Evolutionary conservation across 2,888 invertebrate genomes (phyloP).

Genomic region (Agrotis exclamationis): DNA sequence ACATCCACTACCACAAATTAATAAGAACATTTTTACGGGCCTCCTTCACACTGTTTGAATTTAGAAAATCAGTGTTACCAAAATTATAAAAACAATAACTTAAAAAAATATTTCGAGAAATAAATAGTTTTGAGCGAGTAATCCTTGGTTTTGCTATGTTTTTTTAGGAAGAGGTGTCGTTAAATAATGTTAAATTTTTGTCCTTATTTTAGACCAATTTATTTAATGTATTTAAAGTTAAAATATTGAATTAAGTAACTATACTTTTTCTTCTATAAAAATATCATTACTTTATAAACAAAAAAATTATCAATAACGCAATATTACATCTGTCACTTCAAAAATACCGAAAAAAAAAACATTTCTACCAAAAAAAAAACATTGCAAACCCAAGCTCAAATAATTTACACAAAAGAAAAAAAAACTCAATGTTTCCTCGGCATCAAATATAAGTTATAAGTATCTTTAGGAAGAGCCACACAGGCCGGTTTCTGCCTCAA

Average conservation of each 20-base stretch:
- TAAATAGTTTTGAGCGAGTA: constrained; percentile 64
- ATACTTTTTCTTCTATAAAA: neutral
- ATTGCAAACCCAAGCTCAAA: constrained; percentile 35
- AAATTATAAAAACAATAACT: constrained; percentile 49
- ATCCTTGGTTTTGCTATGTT: constrained; percentile 38
- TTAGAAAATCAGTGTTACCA: constrained; percentile 40
- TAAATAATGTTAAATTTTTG: too few relatives aligned
- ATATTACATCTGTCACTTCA: neutral
- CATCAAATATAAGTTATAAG: constrained; percentile 92
- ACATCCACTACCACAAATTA: constrained; percentile 32
- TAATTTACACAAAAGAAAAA: constrained; percentile 39
- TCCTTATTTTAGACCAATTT: too few relatives aligned
- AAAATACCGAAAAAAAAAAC: neutral
- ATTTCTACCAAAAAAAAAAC: constrained; percentile 37
- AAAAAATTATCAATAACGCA: neutral
- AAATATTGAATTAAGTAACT: too few relatives aligned
- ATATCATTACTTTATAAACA: too few relatives aligned
- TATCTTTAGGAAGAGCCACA: constrained; percentile 94
- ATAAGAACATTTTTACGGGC: constrained; percentile 9
- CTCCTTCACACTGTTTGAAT: constrained; percentile 31
- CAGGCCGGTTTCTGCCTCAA: constrained; percentile 93
- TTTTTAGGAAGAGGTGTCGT: neutral
- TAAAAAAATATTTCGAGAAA: constrained; percentile 58
- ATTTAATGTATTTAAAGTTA: too few relatives aligned
- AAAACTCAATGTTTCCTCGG: constrained; percentile 84